Evolutionary conservation across 1,140 invertebrate genomes (phyloP), one percentile per base, ranked within the genome.

Genomic region (Nomia melanderi): DNA sequence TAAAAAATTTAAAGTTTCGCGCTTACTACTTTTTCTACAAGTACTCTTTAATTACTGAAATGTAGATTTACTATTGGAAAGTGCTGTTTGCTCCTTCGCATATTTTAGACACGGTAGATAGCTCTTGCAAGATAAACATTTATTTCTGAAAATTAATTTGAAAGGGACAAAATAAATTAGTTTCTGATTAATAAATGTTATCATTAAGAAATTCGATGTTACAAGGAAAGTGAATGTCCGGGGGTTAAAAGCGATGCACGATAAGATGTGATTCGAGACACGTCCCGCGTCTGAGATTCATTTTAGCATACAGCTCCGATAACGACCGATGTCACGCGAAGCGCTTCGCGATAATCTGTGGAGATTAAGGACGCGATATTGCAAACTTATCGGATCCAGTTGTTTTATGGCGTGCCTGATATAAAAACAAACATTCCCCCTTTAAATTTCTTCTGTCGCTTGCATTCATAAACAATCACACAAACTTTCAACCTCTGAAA

Each of bases 231-330:
- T 1, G 12, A 8, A 14, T 20, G n/a, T 25, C 14, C 36, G 5
- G 27, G n/a, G 39, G 23, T 67, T 33, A 54, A 54, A 60, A 20
- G 69, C 69, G 69, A 71, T 71, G 12, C 56, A 20, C 69, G 57
- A 72, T 72, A 62, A 62, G 57, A 62, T 72, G 31, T 14, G 29
- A 11, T 50, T 50, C 29, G n/a, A 36, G 31, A 62, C 57, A 39
- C 11, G 41, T 69, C 54, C 36, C 4, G 11, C 53, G 33, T 23
- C 33, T 20, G 33, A 23, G 36, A 72, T 62, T 62, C 57, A 4
- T 72, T 62, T 50, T n/a, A 62, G 31, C 29, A 50, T 47, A 39
- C 36, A 29, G 60, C 20, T 8, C 41, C n/a, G 69, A 72, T 72
- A 72, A 72, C 17, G 29, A 17, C 7, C 29, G 57, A 27, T 62